Percentiles rank a stretch among this genome's conserved stretches.
phyloP scores from a whole-genome alignment of 2,113 vertebrate genomes.

The Sceloporus tristichus region DNA sequence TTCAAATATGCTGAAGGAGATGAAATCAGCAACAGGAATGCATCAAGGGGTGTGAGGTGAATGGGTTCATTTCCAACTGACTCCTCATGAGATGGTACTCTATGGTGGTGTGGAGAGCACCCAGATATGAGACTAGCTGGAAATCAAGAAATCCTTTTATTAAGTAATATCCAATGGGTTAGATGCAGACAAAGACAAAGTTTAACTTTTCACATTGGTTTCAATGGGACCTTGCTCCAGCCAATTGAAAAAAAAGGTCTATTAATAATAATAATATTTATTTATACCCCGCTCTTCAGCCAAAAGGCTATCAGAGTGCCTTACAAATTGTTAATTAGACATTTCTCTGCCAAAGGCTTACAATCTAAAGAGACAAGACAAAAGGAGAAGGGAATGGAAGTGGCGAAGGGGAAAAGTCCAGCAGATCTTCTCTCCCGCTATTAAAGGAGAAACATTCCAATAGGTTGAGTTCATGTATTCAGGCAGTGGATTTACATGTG shows the following conservation, averaged over 20 bases:
- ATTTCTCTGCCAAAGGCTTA: too few relatives aligned
- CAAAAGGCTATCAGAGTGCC: too few relatives aligned
- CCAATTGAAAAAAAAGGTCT: neutral
- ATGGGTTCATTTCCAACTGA: neutral
- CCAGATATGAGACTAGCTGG: too few relatives aligned
- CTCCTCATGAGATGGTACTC: neutral
- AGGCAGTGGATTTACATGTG: neutral
- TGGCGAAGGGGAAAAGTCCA: too few relatives aligned
- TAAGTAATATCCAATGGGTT: neutral
- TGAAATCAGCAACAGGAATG: neutral
- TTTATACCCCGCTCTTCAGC: too few relatives aligned
- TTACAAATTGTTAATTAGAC: too few relatives aligned
- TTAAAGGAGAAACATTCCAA: neutral
- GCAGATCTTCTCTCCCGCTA: too few relatives aligned
- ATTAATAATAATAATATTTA: too few relatives aligned
- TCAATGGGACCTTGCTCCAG: neutral
- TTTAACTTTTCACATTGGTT: neutral
- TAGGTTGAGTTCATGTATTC: neutral
- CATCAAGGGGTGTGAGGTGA: neutral
- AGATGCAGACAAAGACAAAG: neutral
- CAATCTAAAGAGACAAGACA: too few relatives aligned
- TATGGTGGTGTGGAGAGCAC: neutral
- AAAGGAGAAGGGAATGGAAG: too few relatives aligned
- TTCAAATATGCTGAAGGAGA: neutral
- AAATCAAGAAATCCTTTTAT: neutral